These are phyloP conservation scores for Zaprionus taronus DNA, from an alignment of 1,140 invertebrate genomes.

Conservation along the genomic window DNA sequence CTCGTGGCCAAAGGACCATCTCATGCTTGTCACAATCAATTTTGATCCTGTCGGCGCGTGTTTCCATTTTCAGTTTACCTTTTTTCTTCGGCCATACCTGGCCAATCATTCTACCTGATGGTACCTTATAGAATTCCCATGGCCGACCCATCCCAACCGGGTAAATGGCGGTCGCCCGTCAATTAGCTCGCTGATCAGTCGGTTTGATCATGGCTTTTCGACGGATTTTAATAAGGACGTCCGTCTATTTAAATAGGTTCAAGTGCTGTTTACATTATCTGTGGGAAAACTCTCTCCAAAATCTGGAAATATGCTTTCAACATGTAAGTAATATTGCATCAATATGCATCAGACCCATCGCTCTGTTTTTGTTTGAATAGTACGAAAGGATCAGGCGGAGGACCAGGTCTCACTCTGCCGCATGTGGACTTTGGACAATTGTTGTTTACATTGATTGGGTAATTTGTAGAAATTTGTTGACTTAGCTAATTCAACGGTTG, in stretches of 20 bases:
- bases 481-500: conserved; percentile 2
- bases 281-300: conserved; percentile 59
- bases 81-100: conserved; percentile 54
- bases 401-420: conserved; percentile 23
- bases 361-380: conserved; percentile 31
- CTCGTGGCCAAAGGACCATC: conserved; percentile 12
- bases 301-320: conserved; percentile 62
- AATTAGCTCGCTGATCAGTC: conserved; percentile 66
- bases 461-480: conserved; percentile 35
- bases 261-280: conserved; percentile 56
- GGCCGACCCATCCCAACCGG: conserved; percentile 24
- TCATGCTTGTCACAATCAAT: conserved; percentile 64
- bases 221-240: conserved; percentile 66
- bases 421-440: conserved; percentile 34
- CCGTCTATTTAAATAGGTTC: conserved; percentile 78
- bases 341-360: conserved; percentile 27
- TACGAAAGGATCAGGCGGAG: conserved; percentile 16
- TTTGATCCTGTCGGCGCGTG: conserved; percentile 76
- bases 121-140: conserved; percentile 24
- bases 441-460: conserved; percentile 42
- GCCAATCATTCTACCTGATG: conserved; percentile 51
- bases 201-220: conserved; percentile 77
- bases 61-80: conserved; percentile 71
- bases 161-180: conserved; percentile 39
- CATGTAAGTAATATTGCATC: conserved; percentile 59